Percentiles rank a stretch among this genome's conserved stretches.
Conservation (phyloP, 1,140 invertebrate species). For the Pseudomyrmex gracilis region DNA sequence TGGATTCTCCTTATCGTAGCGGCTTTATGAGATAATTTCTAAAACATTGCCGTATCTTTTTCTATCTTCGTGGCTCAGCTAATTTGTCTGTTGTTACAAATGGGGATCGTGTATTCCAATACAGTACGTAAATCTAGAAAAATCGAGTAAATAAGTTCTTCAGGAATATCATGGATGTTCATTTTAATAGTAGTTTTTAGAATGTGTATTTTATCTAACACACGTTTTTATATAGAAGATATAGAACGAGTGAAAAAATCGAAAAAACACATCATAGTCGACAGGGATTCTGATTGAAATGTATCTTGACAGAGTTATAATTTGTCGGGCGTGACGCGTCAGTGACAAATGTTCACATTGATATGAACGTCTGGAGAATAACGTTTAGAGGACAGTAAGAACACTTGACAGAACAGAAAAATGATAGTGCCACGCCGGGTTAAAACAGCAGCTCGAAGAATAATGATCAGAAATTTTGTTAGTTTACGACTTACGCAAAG, state of each 20-base stretch:
- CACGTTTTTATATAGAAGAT: slow-evolving; percentile 2
- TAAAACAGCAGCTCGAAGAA: slow-evolving; percentile 47
- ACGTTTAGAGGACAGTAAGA: slow-evolving; percentile 54
- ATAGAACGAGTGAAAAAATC: neutral
- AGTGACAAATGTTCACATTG: slow-evolving; percentile 56
- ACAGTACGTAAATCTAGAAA: neutral
- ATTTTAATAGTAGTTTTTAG: neutral
- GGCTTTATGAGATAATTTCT: slow-evolving; percentile 10
- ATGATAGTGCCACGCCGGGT: slow-evolving; percentile 36
- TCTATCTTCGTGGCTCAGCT: neutral
- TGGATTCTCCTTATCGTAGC: neutral
- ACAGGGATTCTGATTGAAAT: slow-evolving; percentile 25
- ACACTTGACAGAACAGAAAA: slow-evolving; percentile 56
- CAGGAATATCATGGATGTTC: neutral
- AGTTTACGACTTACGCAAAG: slow-evolving; percentile 50
- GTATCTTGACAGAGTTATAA: slow-evolving; percentile 31
- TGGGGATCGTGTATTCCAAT: neutral
- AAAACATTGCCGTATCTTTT: neutral
- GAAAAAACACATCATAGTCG: neutral
- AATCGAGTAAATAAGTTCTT: slow-evolving; percentile 24
- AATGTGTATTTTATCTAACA: neutral
- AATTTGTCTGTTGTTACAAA: no score
- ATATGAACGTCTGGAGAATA: slow-evolving; percentile 63
- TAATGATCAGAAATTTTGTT: slow-evolving; percentile 54
- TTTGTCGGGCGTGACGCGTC: slow-evolving; percentile 36